phyloP scores from a whole-genome alignment of 2,888 invertebrate species.

The Apodemia mormo region DNA sequence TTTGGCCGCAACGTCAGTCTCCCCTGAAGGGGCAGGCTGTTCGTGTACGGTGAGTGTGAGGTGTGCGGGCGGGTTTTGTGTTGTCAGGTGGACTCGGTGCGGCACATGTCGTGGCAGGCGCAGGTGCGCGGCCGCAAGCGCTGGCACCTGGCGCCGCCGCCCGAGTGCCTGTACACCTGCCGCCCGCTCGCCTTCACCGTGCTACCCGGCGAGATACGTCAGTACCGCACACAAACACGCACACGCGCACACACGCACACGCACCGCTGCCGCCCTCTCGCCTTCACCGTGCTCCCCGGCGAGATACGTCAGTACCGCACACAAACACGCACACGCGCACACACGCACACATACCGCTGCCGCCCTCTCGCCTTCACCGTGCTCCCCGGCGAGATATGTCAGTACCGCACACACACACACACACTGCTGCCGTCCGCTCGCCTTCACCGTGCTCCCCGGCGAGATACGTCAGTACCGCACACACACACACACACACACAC shows the following conservation, averaged over 20 bases:
- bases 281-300: slow-evolving; percentile 89
- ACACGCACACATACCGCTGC: too few species aligned
- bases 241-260: too few species aligned
- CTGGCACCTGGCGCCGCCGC: slow-evolving; percentile 95
- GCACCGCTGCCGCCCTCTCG: slow-evolving; percentile 27
- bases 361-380: slow-evolving; percentile 82
- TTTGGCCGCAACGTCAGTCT: too few species aligned
- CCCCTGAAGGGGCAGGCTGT: too few species aligned
- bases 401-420: too few species aligned
- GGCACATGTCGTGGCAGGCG: slow-evolving; percentile 98
- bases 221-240: slow-evolving; percentile 48
- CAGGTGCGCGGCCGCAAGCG: slow-evolving; percentile 93
- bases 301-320: slow-evolving; percentile 89
- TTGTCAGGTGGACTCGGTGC: slow-evolving; percentile 94
- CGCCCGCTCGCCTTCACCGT: slow-evolving; percentile 86
- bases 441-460: too few species aligned
- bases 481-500: too few species aligned
- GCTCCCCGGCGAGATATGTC: slow-evolving; percentile 94
- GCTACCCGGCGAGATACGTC: slow-evolving; percentile 94
- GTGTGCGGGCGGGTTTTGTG: too few species aligned
- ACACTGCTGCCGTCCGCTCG: too few species aligned
- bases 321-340: too few species aligned
- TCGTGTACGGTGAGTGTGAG: too few species aligned
- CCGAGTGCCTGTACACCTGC: slow-evolving; percentile 94
- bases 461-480: too few species aligned